Conservation (phyloP, 2,113 vertebrate species). For the Rhea pennata region DNA sequence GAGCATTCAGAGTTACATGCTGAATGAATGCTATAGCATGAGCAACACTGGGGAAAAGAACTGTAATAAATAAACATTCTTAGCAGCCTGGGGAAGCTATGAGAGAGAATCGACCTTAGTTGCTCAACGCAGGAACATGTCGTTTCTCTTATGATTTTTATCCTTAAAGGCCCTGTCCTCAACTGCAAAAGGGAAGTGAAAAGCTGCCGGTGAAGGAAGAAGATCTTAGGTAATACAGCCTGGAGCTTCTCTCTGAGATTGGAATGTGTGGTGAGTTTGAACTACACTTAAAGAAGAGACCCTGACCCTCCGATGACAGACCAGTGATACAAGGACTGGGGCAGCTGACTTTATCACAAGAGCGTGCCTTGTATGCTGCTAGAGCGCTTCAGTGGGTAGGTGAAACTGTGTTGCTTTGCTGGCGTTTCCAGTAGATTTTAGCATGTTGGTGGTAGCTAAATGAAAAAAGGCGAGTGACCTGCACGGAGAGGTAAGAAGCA, state of each 20-base stretch:
- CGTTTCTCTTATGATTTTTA: background rate
- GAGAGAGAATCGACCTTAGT: background rate
- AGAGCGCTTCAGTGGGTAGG: background rate
- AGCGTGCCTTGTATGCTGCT: background rate
- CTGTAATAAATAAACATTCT: background rate
- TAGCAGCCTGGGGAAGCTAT: background rate
- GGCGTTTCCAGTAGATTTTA: background rate
- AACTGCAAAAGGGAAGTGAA: background rate
- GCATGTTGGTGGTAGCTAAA: background rate
- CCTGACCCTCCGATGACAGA: background rate
- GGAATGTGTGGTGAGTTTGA: background rate
- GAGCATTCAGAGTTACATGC: too few relatives aligned
- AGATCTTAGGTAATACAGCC: background rate
- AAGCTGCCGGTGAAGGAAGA: background rate
- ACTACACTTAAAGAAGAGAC: background rate
- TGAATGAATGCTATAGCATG: background rate
- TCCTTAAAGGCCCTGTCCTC: background rate
- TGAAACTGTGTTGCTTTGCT: background rate
- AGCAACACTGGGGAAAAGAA: background rate
- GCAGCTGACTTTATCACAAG: background rate
- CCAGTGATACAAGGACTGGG: background rate
- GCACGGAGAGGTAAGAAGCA: background rate
- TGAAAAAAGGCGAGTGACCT: background rate
- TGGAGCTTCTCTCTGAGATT: background rate
- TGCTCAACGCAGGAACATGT: fast-evolving